Conservation (phyloP, 2,113 vertebrate genomes). For the Grantiella picta region DNA sequence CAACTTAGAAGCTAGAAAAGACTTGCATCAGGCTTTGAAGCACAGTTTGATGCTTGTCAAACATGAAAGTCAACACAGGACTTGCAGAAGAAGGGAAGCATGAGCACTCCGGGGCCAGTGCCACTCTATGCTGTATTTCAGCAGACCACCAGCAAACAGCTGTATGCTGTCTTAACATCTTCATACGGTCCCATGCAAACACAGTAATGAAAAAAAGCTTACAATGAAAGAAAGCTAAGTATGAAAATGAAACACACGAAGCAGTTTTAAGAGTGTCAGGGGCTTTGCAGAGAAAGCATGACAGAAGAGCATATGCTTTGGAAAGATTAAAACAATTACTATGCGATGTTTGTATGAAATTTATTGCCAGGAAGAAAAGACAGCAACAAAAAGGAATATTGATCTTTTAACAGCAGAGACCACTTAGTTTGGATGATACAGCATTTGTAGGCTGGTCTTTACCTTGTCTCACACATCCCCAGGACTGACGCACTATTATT, state of each 20-base stretch:
- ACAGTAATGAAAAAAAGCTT: background rate
- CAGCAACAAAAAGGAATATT: background rate
- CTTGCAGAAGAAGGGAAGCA: background rate
- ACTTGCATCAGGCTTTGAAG: background rate
- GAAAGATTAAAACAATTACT: background rate
- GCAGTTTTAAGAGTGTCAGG: background rate
- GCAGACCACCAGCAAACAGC: background rate
- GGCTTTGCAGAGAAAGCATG: background rate
- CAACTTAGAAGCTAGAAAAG: background rate
- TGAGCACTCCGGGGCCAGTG: background rate
- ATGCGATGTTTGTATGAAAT: background rate
- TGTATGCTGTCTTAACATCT: background rate
- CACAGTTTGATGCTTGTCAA: background rate
- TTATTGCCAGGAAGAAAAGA: background rate
- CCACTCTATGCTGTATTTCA: background rate
- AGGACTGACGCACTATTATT: fast-evolving
- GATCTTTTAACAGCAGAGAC: background rate
- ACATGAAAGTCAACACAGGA: background rate
- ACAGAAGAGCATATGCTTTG: background rate
- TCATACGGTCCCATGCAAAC: background rate
- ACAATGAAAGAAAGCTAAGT: background rate
- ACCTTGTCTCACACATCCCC: background rate
- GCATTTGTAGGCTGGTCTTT: background rate
- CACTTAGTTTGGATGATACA: background rate
- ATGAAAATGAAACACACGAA: background rate